Conservation (phyloP, 2,888 invertebrate species). For the Lydus trimaculatus region DNA sequence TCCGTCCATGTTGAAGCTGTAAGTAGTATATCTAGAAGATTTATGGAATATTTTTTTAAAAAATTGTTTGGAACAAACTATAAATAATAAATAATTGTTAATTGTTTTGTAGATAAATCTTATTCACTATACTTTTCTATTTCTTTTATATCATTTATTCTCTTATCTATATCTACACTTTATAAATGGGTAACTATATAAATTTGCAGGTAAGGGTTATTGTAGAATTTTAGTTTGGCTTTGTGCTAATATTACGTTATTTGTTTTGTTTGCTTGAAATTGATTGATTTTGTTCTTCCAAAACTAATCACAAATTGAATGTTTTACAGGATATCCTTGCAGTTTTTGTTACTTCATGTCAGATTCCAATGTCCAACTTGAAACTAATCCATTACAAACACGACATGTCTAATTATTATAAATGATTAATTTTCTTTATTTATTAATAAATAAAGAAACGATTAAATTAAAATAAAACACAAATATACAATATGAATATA, state of each 20-base stretch:
- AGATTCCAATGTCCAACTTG: constrained; percentile 49
- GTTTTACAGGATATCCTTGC: constrained; percentile 53
- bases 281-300: background rate
- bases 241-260: constrained; percentile 1
- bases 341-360: constrained; percentile 55
- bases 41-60: constrained; percentile 2
- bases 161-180: background rate
- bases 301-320: constrained; percentile 36
- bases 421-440: background rate
- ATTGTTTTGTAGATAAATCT: constrained; percentile 6
- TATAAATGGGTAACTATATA: background rate
- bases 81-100: background rate
- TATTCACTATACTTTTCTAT: constrained; percentile 6
- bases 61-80: constrained; percentile 5
- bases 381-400: constrained; percentile 24
- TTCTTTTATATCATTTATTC: background rate
- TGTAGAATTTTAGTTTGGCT: constrained; percentile 4
- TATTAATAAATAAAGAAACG: background rate
- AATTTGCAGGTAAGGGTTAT: constrained; percentile 4
- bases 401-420: constrained; percentile 14
- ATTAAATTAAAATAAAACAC: background rate
- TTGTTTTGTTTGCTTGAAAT: constrained; percentile 1
- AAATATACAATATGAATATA: background rate
- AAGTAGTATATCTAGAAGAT: constrained; percentile 9
- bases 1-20: constrained; percentile 17